Percentiles rank a stretch among this genome's conserved stretches.
phyloP scores from a whole-genome alignment of 1,140 invertebrate species.

The Bombyx mandarina region DNA sequence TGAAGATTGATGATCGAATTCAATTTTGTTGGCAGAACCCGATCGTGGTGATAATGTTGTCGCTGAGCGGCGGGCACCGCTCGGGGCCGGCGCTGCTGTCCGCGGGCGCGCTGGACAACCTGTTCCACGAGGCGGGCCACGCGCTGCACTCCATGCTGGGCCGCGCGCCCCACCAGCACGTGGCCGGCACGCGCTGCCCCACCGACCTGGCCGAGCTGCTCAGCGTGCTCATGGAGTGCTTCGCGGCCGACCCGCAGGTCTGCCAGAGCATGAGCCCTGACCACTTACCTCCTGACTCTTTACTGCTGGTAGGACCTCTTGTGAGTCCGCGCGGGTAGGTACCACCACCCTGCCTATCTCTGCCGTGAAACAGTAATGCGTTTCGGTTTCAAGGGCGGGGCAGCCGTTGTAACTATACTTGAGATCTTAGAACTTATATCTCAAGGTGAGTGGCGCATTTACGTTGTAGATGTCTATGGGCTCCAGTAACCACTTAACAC shows the following conservation, averaged over 20 bases:
- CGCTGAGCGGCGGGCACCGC: conserved; percentile 82
- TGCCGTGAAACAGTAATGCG: too few relatives aligned
- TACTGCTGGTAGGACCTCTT: too few relatives aligned
- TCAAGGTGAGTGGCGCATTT: too few relatives aligned
- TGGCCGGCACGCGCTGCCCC: conserved; percentile 95
- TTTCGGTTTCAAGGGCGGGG: too few relatives aligned
- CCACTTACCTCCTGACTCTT: too few relatives aligned
- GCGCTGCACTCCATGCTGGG: conserved; percentile 99
- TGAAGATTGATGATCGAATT: too few relatives aligned
- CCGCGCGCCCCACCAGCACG: conserved; percentile 95
- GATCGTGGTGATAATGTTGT: conserved; percentile 95
- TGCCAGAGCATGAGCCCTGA: neutral
- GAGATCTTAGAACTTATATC: too few relatives aligned
- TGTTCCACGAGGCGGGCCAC: conserved; percentile 99
- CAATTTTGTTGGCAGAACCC: conserved; percentile 76
- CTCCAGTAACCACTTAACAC: too few relatives aligned
- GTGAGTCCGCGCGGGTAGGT: too few relatives aligned
- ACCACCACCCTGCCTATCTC: too few relatives aligned
- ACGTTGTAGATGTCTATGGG: too few relatives aligned
- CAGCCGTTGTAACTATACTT: too few relatives aligned
- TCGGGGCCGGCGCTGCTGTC: conserved; percentile 85
- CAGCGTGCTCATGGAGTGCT: conserved; percentile 98
- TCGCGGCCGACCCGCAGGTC: conserved; percentile 91
- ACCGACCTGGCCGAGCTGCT: conserved; percentile 99
- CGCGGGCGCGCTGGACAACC: conserved; percentile 91